phyloP scores from a whole-genome alignment of 2,888 invertebrate species.

The Harpagoxenus sublaevis region DNA sequence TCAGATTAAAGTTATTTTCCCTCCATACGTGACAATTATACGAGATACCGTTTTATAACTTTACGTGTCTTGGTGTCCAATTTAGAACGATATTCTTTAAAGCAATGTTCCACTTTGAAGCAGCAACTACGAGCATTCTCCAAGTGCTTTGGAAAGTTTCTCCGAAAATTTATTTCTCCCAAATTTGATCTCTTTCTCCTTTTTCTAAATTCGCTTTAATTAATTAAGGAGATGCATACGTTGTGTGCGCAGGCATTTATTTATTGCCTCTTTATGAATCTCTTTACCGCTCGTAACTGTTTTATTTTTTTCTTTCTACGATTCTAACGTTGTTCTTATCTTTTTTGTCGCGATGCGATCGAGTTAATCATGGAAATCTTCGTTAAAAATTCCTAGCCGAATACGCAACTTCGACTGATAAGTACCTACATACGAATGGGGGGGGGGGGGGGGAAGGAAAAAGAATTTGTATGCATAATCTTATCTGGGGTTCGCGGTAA shows the following conservation, averaged over 20 bases:
- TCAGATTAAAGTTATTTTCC: constrained; percentile 40
- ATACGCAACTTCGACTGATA: constrained; percentile 31
- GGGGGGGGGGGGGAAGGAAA: background rate
- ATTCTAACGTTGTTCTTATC: background rate
- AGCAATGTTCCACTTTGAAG: background rate
- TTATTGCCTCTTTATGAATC: background rate
- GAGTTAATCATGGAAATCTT: background rate
- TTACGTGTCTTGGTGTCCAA: constrained; percentile 3
- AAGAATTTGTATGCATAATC: constrained; percentile 24
- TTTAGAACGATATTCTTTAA: constrained; percentile 7
- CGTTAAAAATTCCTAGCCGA: background rate
- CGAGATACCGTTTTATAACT: constrained; percentile 21
- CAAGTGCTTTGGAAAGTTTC: background rate
- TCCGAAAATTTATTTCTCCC: background rate
- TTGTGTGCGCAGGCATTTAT: background rate
- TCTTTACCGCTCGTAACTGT: background rate
- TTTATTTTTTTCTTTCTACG: background rate
- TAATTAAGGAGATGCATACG: background rate
- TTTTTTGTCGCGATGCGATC: background rate
- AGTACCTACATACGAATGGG: background rate
- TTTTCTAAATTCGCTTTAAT: background rate
- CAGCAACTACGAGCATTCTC: background rate
- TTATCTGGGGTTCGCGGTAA: constrained; percentile 43
- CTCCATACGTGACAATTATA: constrained; percentile 34
- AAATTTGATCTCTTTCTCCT: background rate